These are phyloP conservation scores for Ostrea denselamellosa DNA, from an alignment of 1,140 invertebrate genomes.

Conservation along the genomic window DNA sequence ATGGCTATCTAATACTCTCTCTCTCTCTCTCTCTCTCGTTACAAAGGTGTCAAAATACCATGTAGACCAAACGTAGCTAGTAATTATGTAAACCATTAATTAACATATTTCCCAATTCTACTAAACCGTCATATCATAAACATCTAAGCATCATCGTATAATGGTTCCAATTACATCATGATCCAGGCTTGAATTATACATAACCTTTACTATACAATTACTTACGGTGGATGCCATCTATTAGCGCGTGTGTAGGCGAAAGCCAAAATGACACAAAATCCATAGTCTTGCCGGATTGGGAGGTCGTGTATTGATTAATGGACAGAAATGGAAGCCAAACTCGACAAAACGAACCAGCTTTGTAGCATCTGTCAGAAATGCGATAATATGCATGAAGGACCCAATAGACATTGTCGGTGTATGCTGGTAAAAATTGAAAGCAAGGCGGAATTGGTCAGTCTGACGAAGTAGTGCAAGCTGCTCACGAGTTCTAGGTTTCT, in stretches of 20 bases:
- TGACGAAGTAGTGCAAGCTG: too few relatives aligned
- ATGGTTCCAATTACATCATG: not conserved
- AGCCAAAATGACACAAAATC: conserved; percentile 35
- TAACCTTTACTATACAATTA: conserved; percentile 26
- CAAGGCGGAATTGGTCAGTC: too few relatives aligned
- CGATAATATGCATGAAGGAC: too few relatives aligned
- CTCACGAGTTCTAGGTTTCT: too few relatives aligned
- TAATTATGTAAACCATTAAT: not conserved
- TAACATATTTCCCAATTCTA: not conserved
- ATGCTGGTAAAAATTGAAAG: too few relatives aligned
- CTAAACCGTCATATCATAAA: not conserved
- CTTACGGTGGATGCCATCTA: conserved; percentile 3
- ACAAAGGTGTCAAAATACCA: too few relatives aligned
- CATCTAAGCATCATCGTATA: not conserved
- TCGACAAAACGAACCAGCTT: not conserved
- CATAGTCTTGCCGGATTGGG: conserved; percentile 19
- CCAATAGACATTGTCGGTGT: too few relatives aligned
- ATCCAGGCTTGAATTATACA: not conserved
- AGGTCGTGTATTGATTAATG: conserved; percentile 6
- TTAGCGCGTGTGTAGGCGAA: conserved; percentile 17
- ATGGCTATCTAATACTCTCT: too few relatives aligned
- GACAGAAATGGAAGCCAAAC: not conserved
- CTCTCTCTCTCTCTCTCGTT: too few relatives aligned
- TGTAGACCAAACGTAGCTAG: too few relatives aligned
- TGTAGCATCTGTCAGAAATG: conserved; percentile 11